Base-by-base conservation (phyloP, 2,797 vertebrate species). In the Melanotaenia nigrans region DNA sequence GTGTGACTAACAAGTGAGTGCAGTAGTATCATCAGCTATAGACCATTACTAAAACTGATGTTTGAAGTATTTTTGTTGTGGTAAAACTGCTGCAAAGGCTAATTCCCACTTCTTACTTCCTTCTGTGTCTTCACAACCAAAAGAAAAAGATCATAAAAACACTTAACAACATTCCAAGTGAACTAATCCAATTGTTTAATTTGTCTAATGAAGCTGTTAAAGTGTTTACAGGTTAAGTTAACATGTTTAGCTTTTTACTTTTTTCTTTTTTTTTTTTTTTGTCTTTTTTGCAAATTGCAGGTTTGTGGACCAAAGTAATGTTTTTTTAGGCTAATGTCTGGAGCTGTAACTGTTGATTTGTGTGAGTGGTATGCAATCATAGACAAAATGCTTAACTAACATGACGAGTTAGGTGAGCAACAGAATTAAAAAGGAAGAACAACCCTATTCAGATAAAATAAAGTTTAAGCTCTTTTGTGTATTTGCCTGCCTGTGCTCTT, bases 121-220 rank as follows among this genome's bases (percentile, higher is more conserved):
- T 78, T 54, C 60, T 68, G 68, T 83, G 69, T 85, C 75, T 57
- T 87, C 73, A 86, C 86, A 72, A 85, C 68, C 69, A 77, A 51
- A 51, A 51, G 24, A 51, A 11, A 13, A 53, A 53, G 80, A 45
- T 5, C 18, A 28, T 45, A 84, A 71, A 75, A 71, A 55, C 57
- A 80, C 78, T 77, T 79, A 81, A 82, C 58, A 45, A 85, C 90
- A 92, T 93, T 93, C 89, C 88, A 89, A 56, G 30, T 66, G 59
- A 86, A 45, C 64, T 70, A 30, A 62, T 61, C 49, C 22, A 24
- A 33, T 67, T 47, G 49, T 76, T n/a, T 51, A 71, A 61, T 65
- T 30, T 35, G 12, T 72, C 14, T 49, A 33, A 72, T 45, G 38
- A 11, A 75, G 35, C 64, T 64, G 36, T 79, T 65, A 75, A 68